Base-by-base conservation (phyloP, 1,140 invertebrate genomes). In the Conus ventricosus region DNA sequence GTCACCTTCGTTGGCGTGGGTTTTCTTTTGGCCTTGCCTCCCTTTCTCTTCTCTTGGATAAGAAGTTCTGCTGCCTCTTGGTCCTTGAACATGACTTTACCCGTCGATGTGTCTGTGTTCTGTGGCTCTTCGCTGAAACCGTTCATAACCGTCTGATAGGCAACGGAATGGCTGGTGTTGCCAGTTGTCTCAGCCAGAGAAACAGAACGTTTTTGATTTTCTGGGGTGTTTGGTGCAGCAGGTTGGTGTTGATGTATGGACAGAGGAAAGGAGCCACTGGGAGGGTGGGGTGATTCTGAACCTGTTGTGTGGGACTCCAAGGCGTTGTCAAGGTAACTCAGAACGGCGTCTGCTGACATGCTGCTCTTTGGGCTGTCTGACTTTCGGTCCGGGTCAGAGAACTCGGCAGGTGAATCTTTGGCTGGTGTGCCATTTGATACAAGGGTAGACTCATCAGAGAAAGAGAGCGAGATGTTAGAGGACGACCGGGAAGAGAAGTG, bases 321-420 rank as follows among this genome's bases (percentile, higher is more conserved):
- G n/a, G 85, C 54, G 11, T 80, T 80, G 75, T 87, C 85, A 27
- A 87, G 75, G 75, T 87, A 87, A 27, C 75, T 23, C 71, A 87
- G 53, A 15, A 80, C 85, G 0, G 57, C 85, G 23, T 87, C 85
- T 39, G 71, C 75, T 10, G 85, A 80, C 1, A 54, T 87, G 51
- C 85, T 86, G 85, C 27, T 87, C 53, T 54, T 51, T 17, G 51
- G 17, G 54, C 75, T 57, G 15, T 27, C 75, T 27, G 39, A 23
- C 15, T 87, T 60, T 17, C 8, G 54, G 7, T 25, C n/a, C 13
- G 0, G 8, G 7, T 27, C 84, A 2, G 27, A 27, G 7, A 84
- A 39, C 13, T 39, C n/a, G 4, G 25, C 20, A 15, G 17, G 13
- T 13, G 84, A 25, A 55, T 11, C 27, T 4, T 13, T 11, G 60